Evolutionary conservation across 2,113 vertebrate genomes (phyloP).

Genomic region (Podarcis muralis): DNA sequence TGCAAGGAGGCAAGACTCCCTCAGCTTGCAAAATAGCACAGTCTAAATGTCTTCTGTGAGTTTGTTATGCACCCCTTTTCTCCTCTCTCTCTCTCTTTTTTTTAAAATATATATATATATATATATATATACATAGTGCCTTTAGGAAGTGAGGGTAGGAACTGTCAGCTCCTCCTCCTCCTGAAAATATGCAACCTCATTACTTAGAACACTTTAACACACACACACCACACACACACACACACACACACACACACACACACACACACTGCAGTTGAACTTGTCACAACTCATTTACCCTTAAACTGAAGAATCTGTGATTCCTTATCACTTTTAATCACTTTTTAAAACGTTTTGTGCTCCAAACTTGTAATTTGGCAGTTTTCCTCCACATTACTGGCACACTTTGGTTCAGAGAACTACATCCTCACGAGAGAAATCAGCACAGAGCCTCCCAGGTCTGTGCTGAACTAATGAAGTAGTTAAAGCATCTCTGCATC

Average conservation of each 20-base stretch:
- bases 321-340: neutral
- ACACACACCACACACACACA: too few species aligned
- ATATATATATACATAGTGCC: neutral
- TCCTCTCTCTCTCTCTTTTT: neutral
- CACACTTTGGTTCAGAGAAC: neutral
- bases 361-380: conserved; percentile 46
- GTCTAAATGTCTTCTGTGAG: fast-evolving
- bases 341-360: conserved; percentile 51
- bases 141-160: neutral
- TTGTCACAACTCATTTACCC: neutral
- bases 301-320: conserved; percentile 10
- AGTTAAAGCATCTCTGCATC: conserved; percentile 21
- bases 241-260: too few species aligned
- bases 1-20: neutral
- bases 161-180: neutral
- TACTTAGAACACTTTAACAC: neutral
- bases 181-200: neutral
- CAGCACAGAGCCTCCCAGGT: conserved; percentile 44
- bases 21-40: neutral
- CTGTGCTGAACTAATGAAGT: conserved; percentile 40
- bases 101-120: too few species aligned
- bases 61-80: neutral
- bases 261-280: neutral
- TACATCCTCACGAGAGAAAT: conserved; percentile 23
- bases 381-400: conserved; percentile 34